phyloP scores from a whole-genome alignment of 2,113 vertebrate genomes.

The Lophura nycthemera region DNA sequence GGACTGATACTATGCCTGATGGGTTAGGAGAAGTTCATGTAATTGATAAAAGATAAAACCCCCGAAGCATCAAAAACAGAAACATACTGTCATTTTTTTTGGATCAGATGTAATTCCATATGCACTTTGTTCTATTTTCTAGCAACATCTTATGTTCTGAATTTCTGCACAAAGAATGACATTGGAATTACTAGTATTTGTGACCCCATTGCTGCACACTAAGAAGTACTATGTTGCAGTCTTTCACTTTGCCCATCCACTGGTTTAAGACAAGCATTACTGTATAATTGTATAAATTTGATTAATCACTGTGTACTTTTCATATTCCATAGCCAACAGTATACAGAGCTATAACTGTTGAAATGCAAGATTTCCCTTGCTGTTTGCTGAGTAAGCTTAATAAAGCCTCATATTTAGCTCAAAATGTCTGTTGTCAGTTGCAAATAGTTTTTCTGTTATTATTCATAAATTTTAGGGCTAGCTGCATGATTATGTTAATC shows the following conservation, averaged over 20 bases:
- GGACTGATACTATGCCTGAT: neutral
- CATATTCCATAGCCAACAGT: neutral
- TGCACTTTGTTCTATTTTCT: neutral
- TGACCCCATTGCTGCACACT: neutral
- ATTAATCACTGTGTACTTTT: neutral
- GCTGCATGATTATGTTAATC: neutral
- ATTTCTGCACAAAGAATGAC: neutral
- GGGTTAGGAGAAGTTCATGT: slow-evolving; percentile 14
- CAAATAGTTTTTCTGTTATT: slow-evolving; percentile 6
- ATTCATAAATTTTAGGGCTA: neutral
- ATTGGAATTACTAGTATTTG: neutral
- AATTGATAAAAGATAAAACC: neutral
- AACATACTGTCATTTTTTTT: neutral
- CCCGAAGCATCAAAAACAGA: neutral
- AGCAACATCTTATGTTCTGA: neutral
- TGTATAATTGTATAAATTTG: neutral
- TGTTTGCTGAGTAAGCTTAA: neutral
- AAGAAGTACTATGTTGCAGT: neutral
- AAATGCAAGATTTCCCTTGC: neutral
- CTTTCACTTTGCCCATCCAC: neutral
- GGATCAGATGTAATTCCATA: neutral
- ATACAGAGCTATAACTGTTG: neutral
- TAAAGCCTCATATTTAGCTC: neutral
- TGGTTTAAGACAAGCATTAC: neutral
- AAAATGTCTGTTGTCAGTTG: slow-evolving; percentile 18